Conservation (phyloP, 2,797 vertebrate genomes). For the Chrysocyon brachyurus region DNA sequence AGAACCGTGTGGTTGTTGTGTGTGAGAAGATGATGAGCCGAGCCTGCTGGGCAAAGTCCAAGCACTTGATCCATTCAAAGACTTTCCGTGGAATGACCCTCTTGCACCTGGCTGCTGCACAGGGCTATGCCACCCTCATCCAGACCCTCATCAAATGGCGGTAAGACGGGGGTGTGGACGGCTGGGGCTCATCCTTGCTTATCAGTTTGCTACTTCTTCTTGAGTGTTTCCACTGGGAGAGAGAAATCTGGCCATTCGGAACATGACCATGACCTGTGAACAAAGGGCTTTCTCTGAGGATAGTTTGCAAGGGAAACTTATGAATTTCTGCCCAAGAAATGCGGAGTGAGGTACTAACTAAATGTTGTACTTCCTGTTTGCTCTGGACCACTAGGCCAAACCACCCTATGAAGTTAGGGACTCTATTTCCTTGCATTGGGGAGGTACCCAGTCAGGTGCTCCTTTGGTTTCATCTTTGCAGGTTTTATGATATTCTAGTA, state of each 20-base stretch:
- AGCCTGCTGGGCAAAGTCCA: constrained; percentile 99
- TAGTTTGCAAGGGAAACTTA: not conserved
- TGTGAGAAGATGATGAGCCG: constrained; percentile 99
- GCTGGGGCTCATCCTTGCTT: accelerated
- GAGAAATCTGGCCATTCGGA: accelerated
- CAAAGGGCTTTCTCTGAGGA: not conserved
- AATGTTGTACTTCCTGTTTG: not conserved
- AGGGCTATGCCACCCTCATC: constrained; percentile 99
- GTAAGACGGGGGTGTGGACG: constrained; percentile 88
- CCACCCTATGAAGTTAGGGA: not conserved
- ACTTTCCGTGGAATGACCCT: constrained; percentile 99
- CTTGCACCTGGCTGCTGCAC: constrained; percentile 97
- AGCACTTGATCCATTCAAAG: constrained; percentile 99
- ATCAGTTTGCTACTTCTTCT: accelerated
- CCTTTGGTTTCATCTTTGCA: not conserved
- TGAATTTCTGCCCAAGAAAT: not conserved
- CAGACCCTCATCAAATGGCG: constrained; percentile 99
- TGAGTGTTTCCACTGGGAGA: accelerated
- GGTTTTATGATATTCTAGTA: not conserved
- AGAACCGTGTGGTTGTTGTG: constrained; percentile 98
- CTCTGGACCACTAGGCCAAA: not conserved
- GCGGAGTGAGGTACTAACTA: not conserved
- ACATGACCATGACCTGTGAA: not conserved
- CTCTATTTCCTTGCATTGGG: not conserved
- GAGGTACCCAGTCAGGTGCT: not conserved